Evolutionary conservation across 2,113 vertebrate genomes (phyloP), one percentile per base, ranked within the genome.

Genomic region (Polypterus bichir): DNA sequence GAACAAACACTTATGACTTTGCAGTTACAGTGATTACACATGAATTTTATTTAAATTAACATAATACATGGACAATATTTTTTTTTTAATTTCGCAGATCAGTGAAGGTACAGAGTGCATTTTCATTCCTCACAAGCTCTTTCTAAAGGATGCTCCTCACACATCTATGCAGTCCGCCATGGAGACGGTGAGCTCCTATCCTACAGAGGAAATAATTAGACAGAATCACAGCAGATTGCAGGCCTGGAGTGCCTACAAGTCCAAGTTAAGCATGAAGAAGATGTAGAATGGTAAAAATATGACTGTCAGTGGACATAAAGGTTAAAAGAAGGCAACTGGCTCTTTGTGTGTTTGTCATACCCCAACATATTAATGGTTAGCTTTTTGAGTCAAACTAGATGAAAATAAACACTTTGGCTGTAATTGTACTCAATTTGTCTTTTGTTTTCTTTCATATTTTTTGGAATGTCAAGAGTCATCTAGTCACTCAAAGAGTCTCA

Each of bases 81-180:
- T 66, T 67, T 8, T 57, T 57, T 51, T 45, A 58, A 1, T 62
- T 65, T 10, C 7, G 11, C 9, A 76, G 67, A 63, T 69, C 64
- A 78, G 64, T 61, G 63, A 76, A 69, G 69, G 69, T 66, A 57
- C 47, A 3, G 65, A 77, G 44, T 65, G 62, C 5, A 59, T 74
- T 72, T 74, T 71, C 67, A 69, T 73, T 62, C 55, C 68, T 49
- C 10, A 66, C 65, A 71, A 54, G 27, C 56, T 73, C 5, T 77
- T 63, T 47, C 53, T 71, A 55, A 7, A 46, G 52, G 73, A 77
- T 65, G 61, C 64, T 27, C 51, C 75, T 6, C 2, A n/a, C 11
- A 60, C 69, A 58, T 68, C 61, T 44, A 69, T 49, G 47, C 49
- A 9, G 44, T 59, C 65, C 3, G 63, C 60, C 3, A n/a, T 62